Percentiles rank a stretch among this genome's conserved stretches.
These are phyloP conservation scores for Gopherus flavomarginatus DNA, from an alignment of 2,113 vertebrate genomes.

Conservation along the genomic window DNA sequence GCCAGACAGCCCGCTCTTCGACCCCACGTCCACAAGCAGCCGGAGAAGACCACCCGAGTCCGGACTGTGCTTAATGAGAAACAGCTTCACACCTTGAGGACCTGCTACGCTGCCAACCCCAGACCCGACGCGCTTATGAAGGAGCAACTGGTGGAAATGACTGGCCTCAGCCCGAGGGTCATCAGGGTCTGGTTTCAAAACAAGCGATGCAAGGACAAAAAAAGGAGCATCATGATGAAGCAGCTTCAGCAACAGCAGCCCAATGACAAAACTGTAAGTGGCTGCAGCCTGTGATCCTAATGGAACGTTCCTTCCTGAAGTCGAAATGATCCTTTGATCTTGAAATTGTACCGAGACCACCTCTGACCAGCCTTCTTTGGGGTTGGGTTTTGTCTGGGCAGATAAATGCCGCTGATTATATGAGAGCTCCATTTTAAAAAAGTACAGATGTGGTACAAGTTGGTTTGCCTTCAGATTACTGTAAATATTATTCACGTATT, in stretches of 20 bases:
- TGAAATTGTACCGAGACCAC: neutral
- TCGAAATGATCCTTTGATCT: neutral
- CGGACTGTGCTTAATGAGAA: constrained; percentile 98
- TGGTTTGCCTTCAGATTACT: neutral
- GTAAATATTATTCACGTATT: neutral
- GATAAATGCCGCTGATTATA: neutral
- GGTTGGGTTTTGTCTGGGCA: neutral
- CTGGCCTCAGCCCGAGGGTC: constrained; percentile 95
- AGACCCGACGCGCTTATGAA: constrained; percentile 99
- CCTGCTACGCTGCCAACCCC: constrained; percentile 98
- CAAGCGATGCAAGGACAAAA: constrained; percentile 99
- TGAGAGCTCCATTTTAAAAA: neutral
- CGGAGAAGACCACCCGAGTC: constrained; percentile 97
- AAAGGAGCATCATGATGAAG: constrained; percentile 96
- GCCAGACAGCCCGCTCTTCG: constrained; percentile 93
- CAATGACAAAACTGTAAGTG: constrained; percentile 97
- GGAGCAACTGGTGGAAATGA: constrained; percentile 99
- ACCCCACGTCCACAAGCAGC: constrained; percentile 98
- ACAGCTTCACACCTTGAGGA: constrained; percentile 98
- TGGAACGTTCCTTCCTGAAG: neutral
- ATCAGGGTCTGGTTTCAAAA: constrained; percentile 99
- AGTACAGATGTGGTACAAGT: neutral
- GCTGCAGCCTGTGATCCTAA: neutral
- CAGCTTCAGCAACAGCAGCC: constrained; percentile 97
- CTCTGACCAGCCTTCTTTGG: neutral